phyloP scores from a whole-genome alignment of 2,113 vertebrate species.

The Pteropus alecto region DNA sequence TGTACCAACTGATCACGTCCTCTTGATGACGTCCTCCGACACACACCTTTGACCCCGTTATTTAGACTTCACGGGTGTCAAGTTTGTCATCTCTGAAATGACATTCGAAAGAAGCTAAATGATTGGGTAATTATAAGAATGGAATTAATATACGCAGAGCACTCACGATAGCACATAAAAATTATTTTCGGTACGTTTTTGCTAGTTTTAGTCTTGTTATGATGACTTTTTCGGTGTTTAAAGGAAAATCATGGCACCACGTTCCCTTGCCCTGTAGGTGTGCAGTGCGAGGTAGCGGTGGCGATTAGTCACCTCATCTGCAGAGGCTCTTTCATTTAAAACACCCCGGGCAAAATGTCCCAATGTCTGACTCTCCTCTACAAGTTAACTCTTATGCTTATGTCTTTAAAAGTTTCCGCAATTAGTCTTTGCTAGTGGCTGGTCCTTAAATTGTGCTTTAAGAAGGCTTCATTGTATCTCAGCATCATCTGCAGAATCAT shows the following conservation, averaged over 20 bases:
- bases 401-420: background rate
- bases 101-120: background rate
- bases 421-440: background rate
- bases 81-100: background rate
- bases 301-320: background rate
- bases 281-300: background rate
- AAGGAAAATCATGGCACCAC: background rate
- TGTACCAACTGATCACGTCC: too few relatives aligned
- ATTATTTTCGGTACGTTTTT: background rate
- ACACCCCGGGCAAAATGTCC: background rate
- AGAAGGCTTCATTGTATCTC: slow-evolving; percentile 8
- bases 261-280: background rate
- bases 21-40: background rate
- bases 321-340: background rate
- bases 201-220: background rate
- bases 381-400: background rate
- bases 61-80: background rate
- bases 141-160: background rate
- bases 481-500: slow-evolving; percentile 48
- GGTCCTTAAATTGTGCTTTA: slow-evolving; percentile 8
- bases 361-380: background rate
- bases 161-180: background rate
- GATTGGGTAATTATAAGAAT: background rate
- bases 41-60: background rate
- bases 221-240: background rate